Evolutionary conservation across 2,888 invertebrate genomes (phyloP), one percentile per base, ranked within the genome.

Genomic region (Mythimna loreyi): DNA sequence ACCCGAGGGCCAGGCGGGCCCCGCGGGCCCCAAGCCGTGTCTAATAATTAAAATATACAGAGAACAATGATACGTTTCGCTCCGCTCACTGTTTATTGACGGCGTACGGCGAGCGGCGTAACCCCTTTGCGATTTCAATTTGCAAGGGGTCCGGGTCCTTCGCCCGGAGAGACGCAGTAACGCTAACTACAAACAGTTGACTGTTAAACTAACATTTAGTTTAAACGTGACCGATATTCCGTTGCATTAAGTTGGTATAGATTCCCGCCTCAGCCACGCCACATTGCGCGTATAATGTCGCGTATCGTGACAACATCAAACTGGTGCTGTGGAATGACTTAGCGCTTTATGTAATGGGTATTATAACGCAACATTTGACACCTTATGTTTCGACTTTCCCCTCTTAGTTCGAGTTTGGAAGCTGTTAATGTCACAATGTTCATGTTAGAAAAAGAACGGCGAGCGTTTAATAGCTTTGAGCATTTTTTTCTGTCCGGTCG

Each of bases 41-140:
- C 89, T 92, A 91, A 93, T 94, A 92, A 94, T 94, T 94, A 94
- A 94, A 94, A 94, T 93, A 93, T 91, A 92, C 93, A 92, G 87
- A 89, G 92, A 91, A 94, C 92, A 93, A 93, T 94, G 92, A 94
- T 93, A 92, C 90, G 92, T 92, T 91, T 93, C 91, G 90, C 91
- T 91, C 89, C 89, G 85, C 89, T 88, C 91, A 91, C 92, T 94
- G 93, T 94, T 93, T 93, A 94, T 93, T 91, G 93, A 94, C 90
- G 85, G 81, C 86, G 83, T 86, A 83, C 85, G 84, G 81, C 85
- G 84, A 86, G 85, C 75, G 49, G 82, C 86, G 85, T 87, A 86
- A 92, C 91, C 92, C 94, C 93, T 92, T 93, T 91, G 91, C 91
- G 88, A 92, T 92, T 93, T 93, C 93, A 93, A 93, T 93, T 93